Evolutionary conservation across 2,113 vertebrate genomes (phyloP).

Genomic region (Otocyon megalotis): DNA sequence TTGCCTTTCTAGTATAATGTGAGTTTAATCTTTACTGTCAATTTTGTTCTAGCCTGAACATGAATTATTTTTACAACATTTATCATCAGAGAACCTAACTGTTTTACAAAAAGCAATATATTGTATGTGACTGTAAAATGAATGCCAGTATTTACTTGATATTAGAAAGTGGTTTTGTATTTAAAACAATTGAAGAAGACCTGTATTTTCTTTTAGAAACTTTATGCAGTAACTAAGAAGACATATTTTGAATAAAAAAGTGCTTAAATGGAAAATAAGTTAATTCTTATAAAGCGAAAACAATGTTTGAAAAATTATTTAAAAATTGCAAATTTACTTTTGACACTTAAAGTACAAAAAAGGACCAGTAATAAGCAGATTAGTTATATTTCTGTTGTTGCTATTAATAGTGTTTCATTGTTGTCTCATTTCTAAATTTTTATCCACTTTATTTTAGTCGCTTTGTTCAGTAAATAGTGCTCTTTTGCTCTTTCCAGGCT

Average conservation of each 20-base stretch:
- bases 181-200: background rate
- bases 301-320: background rate
- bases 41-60: conserved; percentile 55
- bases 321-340: background rate
- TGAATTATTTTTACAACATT: conserved; percentile 53
- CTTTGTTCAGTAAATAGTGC: background rate
- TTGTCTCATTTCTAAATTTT: background rate
- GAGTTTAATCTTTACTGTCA: conserved; percentile 72
- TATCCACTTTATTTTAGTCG: background rate
- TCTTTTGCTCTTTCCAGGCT: background rate
- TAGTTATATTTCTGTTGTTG: background rate
- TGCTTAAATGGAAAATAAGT: background rate
- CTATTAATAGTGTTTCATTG: background rate
- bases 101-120: conserved; percentile 10
- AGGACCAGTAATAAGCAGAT: background rate
- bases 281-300: background rate
- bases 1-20: conserved; percentile 49
- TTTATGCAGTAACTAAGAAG: background rate
- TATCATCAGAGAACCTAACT: conserved; percentile 30
- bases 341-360: background rate
- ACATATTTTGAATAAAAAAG: background rate
- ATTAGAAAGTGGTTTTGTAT: background rate
- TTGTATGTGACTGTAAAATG: background rate
- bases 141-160: conserved; percentile 17
- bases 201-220: background rate